Percentiles rank a stretch among this genome's conserved stretches.
phyloP scores from a whole-genome alignment of 2,113 vertebrate species.

The Psilopogon haemacephalus region DNA sequence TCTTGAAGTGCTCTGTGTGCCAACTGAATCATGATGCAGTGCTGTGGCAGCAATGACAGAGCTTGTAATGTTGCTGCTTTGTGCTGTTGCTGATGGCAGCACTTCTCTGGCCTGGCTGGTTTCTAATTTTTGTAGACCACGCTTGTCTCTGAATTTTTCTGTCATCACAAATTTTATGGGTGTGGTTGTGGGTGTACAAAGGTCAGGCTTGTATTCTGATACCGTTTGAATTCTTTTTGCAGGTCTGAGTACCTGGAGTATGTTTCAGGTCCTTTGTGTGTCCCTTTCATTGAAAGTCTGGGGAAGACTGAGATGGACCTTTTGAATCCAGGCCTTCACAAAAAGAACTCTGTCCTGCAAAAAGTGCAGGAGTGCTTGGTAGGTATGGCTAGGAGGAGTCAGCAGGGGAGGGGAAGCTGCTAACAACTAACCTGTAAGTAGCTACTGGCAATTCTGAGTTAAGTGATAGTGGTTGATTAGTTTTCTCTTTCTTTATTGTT shows the following conservation, averaged over 20 bases:
- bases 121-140: not conserved
- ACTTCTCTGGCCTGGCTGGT: not conserved
- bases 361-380: slow-evolving; percentile 80
- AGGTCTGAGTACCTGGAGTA: slow-evolving; percentile 73
- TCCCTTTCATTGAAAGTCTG: slow-evolving; percentile 72
- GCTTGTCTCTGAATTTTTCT: not conserved
- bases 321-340: slow-evolving; percentile 69
- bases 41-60: not conserved
- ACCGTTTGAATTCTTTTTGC: not conserved
- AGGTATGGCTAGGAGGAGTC: slow-evolving; percentile 8
- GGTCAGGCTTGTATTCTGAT: not conserved
- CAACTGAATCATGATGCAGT: not conserved
- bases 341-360: slow-evolving; percentile 67
- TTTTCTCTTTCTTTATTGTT: not conserved
- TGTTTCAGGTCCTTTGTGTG: slow-evolving; percentile 62
- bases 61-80: not conserved
- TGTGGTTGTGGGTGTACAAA: not conserved
- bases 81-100: not conserved
- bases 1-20: not conserved
- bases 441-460: not conserved
- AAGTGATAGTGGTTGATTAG: not conserved
- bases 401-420: not conserved
- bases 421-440: not conserved
- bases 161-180: not conserved
- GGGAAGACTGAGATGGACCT: slow-evolving; percentile 64